Conservation (phyloP, 2,797 vertebrate species). For the Coendou prehensilis region DNA sequence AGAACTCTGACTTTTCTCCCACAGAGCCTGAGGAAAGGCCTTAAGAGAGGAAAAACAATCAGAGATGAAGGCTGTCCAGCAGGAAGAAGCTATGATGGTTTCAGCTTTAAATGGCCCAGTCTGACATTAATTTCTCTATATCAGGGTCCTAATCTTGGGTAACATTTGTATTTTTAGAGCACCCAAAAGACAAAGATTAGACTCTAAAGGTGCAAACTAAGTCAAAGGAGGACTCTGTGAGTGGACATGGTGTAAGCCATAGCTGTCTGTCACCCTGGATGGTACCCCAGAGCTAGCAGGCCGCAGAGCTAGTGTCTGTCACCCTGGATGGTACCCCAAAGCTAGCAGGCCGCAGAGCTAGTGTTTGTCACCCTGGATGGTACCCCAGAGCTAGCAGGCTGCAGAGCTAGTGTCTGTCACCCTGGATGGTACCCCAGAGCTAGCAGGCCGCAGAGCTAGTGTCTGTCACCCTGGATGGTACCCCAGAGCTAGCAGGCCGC, state of each 20-base stretch:
- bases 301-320: conserved; percentile 55
- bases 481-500: neutral
- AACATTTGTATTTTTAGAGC: neutral
- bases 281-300: neutral
- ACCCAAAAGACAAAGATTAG: neutral
- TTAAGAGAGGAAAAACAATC: neutral
- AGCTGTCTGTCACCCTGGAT: neutral
- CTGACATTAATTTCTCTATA: neutral
- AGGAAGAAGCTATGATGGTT: neutral
- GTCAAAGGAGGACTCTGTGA: neutral
- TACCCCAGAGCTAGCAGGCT: too few relatives aligned
- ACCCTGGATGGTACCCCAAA: neutral
- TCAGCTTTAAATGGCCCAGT: neutral
- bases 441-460: too few relatives aligned
- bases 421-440: too few relatives aligned
- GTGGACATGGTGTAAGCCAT: neutral
- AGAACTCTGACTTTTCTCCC: neutral
- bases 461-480: neutral
- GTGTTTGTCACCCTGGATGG: neutral
- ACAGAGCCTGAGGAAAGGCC: neutral
- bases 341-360: neutral
- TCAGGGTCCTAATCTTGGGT: neutral
- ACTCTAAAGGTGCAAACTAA: neutral
- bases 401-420: neutral
- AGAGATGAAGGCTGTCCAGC: neutral